A percentile compares a stretch with the other conserved stretches of the same genome.
These are phyloP conservation scores for Anthopleura sola DNA, from an alignment of 64 coral and sea anemone species.

Conservation along the genomic window DNA sequence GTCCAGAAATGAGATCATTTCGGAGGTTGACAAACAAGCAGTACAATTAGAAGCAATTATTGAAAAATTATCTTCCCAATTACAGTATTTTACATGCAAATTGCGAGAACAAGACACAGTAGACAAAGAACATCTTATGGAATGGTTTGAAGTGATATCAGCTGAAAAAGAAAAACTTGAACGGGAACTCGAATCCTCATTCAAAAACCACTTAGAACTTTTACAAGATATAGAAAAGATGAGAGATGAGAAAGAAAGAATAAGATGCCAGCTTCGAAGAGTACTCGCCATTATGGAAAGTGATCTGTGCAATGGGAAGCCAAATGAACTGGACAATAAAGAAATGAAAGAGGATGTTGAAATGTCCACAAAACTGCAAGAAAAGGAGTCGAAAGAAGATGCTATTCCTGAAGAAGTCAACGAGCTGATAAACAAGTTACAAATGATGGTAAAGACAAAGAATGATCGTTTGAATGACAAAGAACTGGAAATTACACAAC, in stretches of 20 bases:
- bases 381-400: background rate
- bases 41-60: background rate
- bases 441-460: background rate
- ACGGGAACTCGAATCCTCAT: slow-evolving; percentile 33
- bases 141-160: slow-evolving; percentile 39
- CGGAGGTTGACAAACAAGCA: background rate
- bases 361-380: background rate
- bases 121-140: slow-evolving; percentile 39
- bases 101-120: background rate
- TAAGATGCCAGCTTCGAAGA: background rate
- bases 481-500: background rate
- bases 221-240: slow-evolving; percentile 28
- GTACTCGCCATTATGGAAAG: background rate
- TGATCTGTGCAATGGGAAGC: background rate
- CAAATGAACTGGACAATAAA: background rate
- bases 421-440: background rate
- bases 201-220: slow-evolving; percentile 28
- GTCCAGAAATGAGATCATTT: background rate
- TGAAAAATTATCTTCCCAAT: background rate
- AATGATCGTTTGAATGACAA: background rate
- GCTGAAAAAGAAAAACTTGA: slow-evolving; percentile 47
- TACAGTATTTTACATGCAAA: background rate
- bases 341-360: background rate
- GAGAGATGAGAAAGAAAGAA: slow-evolving; percentile 4
- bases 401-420: background rate